Evolutionary conservation across 2,888 invertebrate species (phyloP), one percentile per base, ranked within the genome.

Genomic region (Lepidocyrtoides sp.): DNA sequence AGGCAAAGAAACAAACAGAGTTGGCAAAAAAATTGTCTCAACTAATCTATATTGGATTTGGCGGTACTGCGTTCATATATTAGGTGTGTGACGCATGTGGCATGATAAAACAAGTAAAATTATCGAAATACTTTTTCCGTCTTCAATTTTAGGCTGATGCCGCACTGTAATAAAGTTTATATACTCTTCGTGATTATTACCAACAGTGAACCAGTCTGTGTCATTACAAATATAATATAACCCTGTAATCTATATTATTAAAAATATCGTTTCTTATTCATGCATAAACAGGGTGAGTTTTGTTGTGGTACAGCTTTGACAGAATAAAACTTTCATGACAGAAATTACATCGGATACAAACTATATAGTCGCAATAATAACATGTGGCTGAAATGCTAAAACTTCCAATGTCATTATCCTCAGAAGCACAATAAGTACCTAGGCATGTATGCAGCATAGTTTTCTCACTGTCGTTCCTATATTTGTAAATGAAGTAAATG

Each of bases 331-430:
- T 8, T 7, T 5, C 57, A 17, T 17, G 20, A 48, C 51, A 77
- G 2, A 23, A 51, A 57, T 5, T 3, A 57, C 17, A 29, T 12
- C 12, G 36, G 26, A 51, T 36, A 17, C n/a, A 44, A 26, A 48
- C 77, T 41, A 60, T 32, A 54, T 29, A 77, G 54, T 54, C 32
- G 2, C 26, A 60, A 81, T 81, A 66, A 88, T n/a, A n/a, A n/a
- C 88, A 88, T 81, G 81, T 88, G 88, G 81, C 54, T 4, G 69
- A 72, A 88, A 88, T 81, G 88, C 88, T 88, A 88, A 88, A 88
- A 88, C 88, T 88, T 88, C 69, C 81, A 3, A 29, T 66, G 54
- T 88, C 88, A 83, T 83, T 66, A 83, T 63, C 66, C 8, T 83
- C 66, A 66, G 44, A 26, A 48, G 20, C 82, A 51, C 51, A 54